phyloP scores from a whole-genome alignment of 1,140 invertebrate species.

The Zophobas morio region DNA sequence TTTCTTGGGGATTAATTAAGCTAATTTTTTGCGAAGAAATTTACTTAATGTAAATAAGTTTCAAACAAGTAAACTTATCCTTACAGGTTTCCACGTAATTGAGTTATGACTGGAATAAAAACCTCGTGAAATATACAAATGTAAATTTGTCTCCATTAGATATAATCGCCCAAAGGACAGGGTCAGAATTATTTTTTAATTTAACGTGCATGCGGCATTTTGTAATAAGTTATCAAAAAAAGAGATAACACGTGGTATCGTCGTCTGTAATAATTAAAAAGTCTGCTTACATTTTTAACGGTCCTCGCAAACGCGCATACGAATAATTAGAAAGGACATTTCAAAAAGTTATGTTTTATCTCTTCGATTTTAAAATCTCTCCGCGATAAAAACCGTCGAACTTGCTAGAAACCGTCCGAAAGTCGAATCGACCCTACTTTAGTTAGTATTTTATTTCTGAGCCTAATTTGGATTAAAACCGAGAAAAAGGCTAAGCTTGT shows the following conservation, averaged over 20 bases:
- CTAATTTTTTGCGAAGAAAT: too few relatives aligned
- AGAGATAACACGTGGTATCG: conserved; percentile 8
- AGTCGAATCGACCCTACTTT: too few relatives aligned
- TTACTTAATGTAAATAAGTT: not conserved
- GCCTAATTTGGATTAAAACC: too few relatives aligned
- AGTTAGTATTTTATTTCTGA: too few relatives aligned
- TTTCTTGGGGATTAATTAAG: too few relatives aligned
- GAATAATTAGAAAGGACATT: not conserved
- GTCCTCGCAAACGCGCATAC: not conserved
- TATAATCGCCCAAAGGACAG: conserved; percentile 19
- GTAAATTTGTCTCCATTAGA: conserved; percentile 36
- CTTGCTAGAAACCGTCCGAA: too few relatives aligned
- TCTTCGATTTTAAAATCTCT: too few relatives aligned
- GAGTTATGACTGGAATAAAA: conserved; percentile 28
- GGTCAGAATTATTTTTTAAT: conserved; percentile 33
- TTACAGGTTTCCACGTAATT: conserved; percentile 15
- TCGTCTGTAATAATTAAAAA: conserved; percentile 30
- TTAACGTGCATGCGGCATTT: conserved; percentile 19
- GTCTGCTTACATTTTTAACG: conserved; percentile 13
- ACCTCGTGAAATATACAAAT: conserved; percentile 33
- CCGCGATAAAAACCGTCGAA: too few relatives aligned
- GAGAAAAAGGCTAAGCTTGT: too few relatives aligned
- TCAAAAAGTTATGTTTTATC: not conserved
- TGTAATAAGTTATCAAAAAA: conserved; percentile 36
- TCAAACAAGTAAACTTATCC: conserved; percentile 16